A percentile compares a stretch with the other conserved stretches of the same genome.
Evolutionary conservation across 2,113 vertebrate species (phyloP).

Genomic region (Caranx melampygus): DNA sequence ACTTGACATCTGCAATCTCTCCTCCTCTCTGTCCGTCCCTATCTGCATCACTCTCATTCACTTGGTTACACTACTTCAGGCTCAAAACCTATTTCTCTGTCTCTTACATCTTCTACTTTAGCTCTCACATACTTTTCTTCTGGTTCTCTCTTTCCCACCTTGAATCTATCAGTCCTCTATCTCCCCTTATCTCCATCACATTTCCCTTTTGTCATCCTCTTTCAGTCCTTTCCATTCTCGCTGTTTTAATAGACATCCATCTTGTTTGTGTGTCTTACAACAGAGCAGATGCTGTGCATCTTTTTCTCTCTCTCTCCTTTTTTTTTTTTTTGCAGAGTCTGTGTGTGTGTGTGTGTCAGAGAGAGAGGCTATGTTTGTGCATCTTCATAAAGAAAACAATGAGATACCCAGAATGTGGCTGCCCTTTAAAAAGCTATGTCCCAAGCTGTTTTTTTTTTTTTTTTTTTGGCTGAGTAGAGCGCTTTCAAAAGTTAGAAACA

Average conservation of each 20-base stretch:
- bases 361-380: background rate
- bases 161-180: constrained; percentile 22
- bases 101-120: background rate
- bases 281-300: background rate
- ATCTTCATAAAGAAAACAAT: constrained; percentile 43
- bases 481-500: constrained; percentile 44
- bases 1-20: constrained; percentile 65
- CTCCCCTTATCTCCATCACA: constrained; percentile 17
- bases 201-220: constrained; percentile 21
- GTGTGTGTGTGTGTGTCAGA: background rate
- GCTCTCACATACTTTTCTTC: background rate
- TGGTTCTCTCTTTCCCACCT: constrained; percentile 6
- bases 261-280: background rate
- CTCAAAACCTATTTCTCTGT: constrained; percentile 14
- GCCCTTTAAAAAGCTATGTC: constrained; percentile 57
- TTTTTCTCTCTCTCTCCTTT: background rate
- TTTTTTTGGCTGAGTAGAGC: constrained; percentile 54
- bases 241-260: constrained; percentile 44
- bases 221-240: background rate
- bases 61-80: constrained; percentile 28
- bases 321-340: background rate
- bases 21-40: constrained; percentile 35
- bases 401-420: constrained; percentile 37
- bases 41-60: constrained; percentile 40
- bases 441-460: constrained; percentile 30